Evolutionary conservation across 1,140 invertebrate genomes (phyloP).

Genomic region (Orussus abietinus): DNA sequence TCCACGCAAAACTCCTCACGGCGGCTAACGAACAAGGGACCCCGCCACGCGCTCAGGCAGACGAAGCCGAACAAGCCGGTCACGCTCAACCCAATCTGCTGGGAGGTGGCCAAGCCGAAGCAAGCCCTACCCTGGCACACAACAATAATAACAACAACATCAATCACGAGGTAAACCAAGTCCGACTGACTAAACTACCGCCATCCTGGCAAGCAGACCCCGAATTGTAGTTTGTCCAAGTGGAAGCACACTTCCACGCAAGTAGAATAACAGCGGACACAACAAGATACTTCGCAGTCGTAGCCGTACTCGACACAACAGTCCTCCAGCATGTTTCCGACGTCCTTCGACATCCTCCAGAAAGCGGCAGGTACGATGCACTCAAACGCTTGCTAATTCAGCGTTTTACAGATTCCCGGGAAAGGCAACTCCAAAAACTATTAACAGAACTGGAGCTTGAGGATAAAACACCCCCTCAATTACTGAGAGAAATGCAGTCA

Average conservation of each 20-base stretch:
- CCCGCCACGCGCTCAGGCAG: no score
- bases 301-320: background rate
- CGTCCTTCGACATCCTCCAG: background rate
- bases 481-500: constrained; percentile 1
- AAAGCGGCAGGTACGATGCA: background rate
- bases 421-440: constrained; percentile 1
- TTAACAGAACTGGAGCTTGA: constrained; percentile 3
- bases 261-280: no score
- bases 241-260: background rate
- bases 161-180: no score
- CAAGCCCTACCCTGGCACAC: no score
- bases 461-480: background rate
- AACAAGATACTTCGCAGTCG: no score
- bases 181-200: constrained; percentile 1
- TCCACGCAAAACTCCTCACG: no score
- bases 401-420: background rate
- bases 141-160: no score
- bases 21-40: no score
- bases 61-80: no score
- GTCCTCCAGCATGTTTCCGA: background rate
- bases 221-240: constrained; percentile 3
- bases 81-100: no score
- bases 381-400: background rate
- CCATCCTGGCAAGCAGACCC: background rate
- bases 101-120: no score